Percentiles rank a stretch among this genome's conserved stretches.
These are phyloP conservation scores for Camarhynchus parvulus DNA, from an alignment of 2,113 vertebrate species.

Conservation along the genomic window DNA sequence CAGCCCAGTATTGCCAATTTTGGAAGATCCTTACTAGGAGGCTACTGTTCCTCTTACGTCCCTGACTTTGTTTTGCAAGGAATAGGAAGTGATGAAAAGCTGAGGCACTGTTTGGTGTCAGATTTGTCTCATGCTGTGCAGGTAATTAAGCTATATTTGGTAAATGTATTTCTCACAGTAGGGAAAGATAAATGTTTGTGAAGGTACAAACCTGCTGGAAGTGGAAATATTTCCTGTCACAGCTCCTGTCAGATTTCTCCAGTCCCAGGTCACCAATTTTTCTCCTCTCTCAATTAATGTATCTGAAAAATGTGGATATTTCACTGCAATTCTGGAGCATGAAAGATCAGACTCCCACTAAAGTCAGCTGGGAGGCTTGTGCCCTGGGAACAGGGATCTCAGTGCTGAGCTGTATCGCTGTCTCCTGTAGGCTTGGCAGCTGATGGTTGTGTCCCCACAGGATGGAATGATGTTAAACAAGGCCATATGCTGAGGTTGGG, in stretches of 20 bases:
- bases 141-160: constrained; percentile 78
- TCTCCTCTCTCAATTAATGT: background rate
- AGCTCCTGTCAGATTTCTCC: background rate
- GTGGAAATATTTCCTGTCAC: background rate
- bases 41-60: constrained; percentile 95
- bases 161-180: constrained; percentile 46
- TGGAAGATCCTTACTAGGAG: constrained; percentile 93
- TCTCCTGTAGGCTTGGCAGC: background rate
- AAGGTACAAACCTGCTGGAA: constrained; percentile 17
- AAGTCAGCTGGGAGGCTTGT: background rate
- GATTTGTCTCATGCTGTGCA: constrained; percentile 95
- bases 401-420: background rate
- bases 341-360: background rate
- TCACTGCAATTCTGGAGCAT: background rate
- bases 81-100: constrained; percentile 90
- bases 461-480: background rate
- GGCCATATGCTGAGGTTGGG: background rate
- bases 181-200: constrained; percentile 56
- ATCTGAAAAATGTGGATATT: background rate
- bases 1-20: constrained; percentile 97
- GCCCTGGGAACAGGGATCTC: background rate
- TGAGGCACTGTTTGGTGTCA: constrained; percentile 88
- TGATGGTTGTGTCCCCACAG: background rate
- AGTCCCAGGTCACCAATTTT: background rate
- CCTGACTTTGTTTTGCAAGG: constrained; percentile 98